Base-by-base conservation (phyloP, 2,797 vertebrate species). In the Hozukius guyotensis region DNA sequence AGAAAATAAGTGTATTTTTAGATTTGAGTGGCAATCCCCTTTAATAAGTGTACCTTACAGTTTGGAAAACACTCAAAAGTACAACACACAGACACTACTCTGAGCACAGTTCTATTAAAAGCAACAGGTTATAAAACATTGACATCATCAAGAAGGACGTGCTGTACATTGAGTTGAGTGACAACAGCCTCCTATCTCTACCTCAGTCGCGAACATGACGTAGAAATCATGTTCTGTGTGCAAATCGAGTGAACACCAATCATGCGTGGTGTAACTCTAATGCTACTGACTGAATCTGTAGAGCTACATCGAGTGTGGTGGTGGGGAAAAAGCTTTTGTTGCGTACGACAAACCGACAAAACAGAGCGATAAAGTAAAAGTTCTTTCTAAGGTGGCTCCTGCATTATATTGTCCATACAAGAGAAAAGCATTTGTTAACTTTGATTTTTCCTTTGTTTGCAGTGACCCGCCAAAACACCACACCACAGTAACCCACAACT, bases 51-150 rank as follows among this genome's bases (percentile, higher is more conserved):
- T 75, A 85, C 70, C 81, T 75, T 86, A 84, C 36, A 20, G 56
- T 72, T 83, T 80, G 81, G 81, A 86, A 89, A 85, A 93, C 87
- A 89, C 87, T 81, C 80, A 85, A 85, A 86, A 87, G 80, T 90
- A 93, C 90, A 78, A 93, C 85, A 90, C 88, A 66, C 6, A 83
- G 83, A 94, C 88, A 86, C 75, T 56, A 90, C 65, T 88, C 77
- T 72, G 86, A 90, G 86, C 83, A 89, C 89, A 60, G 82, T 86
- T 91, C 93, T 90, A 93, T 80, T 91, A 86, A 93, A 92, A 94
- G 90, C 89, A 71, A 80, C 74, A 85, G 86, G 85, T 92, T 90
- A 94, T 89, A 94, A 92, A 92, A 93, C 93, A 93, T 84, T 93
- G 92, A 94, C 92, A 92, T 93, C 92, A 91, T 93, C 74, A 84